Conservation (phyloP, 92 coral and sea anemone species). For the Epizoanthus scotinus region DNA sequence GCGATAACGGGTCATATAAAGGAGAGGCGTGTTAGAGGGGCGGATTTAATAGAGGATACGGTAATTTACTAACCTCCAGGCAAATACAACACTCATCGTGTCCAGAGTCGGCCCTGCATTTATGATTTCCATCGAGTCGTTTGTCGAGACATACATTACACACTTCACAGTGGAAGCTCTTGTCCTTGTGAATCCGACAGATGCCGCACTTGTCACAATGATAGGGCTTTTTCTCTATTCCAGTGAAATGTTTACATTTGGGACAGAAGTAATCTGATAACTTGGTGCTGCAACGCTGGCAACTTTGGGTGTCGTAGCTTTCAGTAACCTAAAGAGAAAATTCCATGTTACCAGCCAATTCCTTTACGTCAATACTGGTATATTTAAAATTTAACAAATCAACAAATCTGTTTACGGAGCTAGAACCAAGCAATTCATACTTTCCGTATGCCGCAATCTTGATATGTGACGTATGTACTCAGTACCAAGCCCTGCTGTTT, state of each 20-base stretch:
- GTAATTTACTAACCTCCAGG: constrained; percentile 65
- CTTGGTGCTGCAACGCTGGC: constrained; percentile 59
- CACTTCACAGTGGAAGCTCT: constrained; percentile 84
- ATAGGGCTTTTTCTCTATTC: constrained; percentile 69
- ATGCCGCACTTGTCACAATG: constrained; percentile 91
- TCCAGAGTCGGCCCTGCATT: constrained; percentile 83
- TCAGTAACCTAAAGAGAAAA: constrained; percentile 53
- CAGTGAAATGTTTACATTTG: constrained; percentile 80
- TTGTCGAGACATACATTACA: constrained; percentile 88
- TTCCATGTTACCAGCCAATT: neutral
- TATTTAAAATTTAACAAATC: too few species aligned
- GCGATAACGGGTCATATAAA: too few species aligned
- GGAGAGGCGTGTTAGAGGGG: too few species aligned
- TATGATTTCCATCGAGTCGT: constrained; percentile 73
- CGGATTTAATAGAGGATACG: too few species aligned
- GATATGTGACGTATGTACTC: neutral
- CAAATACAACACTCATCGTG: constrained; percentile 94
- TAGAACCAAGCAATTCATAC: neutral
- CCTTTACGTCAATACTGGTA: too few species aligned
- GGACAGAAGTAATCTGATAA: constrained; percentile 83
- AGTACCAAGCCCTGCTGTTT: too few species aligned
- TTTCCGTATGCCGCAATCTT: neutral
- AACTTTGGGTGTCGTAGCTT: constrained; percentile 50
- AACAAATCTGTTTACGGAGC: too few species aligned
- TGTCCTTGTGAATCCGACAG: constrained; percentile 78